phyloP scores from a whole-genome alignment of 2,113 vertebrate species.

The Stictonetta naevosa region DNA sequence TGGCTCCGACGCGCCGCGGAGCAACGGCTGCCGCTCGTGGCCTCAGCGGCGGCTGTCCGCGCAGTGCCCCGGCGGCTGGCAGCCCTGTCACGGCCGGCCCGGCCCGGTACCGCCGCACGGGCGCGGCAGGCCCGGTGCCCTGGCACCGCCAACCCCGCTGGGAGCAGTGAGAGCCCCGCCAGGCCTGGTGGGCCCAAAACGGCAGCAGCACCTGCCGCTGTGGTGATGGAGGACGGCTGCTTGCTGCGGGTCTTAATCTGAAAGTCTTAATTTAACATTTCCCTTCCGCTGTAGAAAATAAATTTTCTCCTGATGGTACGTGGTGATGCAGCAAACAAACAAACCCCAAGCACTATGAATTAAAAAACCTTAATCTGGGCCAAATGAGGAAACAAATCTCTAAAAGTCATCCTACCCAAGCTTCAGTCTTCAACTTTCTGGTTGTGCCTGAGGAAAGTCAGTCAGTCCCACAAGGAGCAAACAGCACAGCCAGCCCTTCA shows the following conservation, averaged over 20 bases:
- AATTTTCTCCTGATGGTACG: not conserved
- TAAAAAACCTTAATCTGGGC: accelerated
- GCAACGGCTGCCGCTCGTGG: too few relatives aligned
- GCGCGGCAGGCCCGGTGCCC: too few relatives aligned
- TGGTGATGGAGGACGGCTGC: not conserved
- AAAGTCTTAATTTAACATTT: too few relatives aligned
- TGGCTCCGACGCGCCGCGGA: too few relatives aligned
- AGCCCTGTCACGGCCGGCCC: too few relatives aligned
- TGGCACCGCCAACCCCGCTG: too few relatives aligned
- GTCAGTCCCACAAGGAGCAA: not conserved
- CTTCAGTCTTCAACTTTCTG: not conserved
- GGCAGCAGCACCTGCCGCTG: not conserved
- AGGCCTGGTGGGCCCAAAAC: not conserved
- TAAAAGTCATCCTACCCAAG: not conserved
- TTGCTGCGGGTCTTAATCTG: not conserved
- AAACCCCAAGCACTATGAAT: not conserved
- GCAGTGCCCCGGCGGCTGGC: too few relatives aligned
- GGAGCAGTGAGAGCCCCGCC: too few relatives aligned
- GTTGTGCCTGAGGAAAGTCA: not conserved
- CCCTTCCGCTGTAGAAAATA: not conserved
- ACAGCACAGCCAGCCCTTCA: not conserved
- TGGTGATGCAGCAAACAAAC: not conserved
- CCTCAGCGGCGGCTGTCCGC: too few relatives aligned
- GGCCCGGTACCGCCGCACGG: too few relatives aligned
- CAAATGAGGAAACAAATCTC: not conserved